Evolutionary conservation across 1,140 invertebrate species (phyloP).

Genomic region (Cryptotermes secundus): DNA sequence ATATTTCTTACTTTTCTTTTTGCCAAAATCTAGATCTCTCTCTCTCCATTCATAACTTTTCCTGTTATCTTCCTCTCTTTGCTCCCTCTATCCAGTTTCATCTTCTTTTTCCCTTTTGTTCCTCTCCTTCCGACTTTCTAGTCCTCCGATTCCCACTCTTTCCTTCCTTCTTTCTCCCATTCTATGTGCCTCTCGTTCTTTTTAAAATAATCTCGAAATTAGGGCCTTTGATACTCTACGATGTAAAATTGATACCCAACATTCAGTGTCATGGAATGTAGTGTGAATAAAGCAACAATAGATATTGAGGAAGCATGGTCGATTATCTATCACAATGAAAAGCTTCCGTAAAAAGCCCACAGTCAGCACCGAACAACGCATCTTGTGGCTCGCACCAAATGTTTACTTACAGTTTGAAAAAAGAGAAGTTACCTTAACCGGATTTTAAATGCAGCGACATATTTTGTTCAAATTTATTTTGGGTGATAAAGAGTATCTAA

Average conservation of each 20-base stretch:
- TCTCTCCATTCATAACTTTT: neutral
- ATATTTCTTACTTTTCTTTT: neutral
- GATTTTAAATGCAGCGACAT: no score
- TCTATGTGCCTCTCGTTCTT: no score
- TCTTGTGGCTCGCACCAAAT: no score
- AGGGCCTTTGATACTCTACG: neutral
- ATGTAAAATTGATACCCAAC: neutral
- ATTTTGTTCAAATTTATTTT: no score
- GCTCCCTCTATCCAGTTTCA: neutral
- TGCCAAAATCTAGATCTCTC: neutral
- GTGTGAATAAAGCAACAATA: conserved; percentile 10
- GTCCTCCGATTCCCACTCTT: neutral
- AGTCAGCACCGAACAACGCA: neutral
- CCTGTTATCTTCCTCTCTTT: neutral
- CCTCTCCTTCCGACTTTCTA: neutral
- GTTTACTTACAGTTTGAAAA: no score
- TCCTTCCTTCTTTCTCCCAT: neutral
- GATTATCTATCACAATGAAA: neutral
- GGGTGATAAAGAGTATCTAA: no score
- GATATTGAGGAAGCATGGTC: conserved; percentile 6
- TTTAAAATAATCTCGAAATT: no score
- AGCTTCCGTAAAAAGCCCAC: neutral
- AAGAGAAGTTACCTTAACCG: no score
- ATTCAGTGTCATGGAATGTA: neutral
- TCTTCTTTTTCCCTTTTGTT: neutral